A percentile compares a stretch with the other conserved stretches of the same genome.
Evolutionary conservation across 1,140 invertebrate species (phyloP).

Genomic region (Monochamus saltuarius): DNA sequence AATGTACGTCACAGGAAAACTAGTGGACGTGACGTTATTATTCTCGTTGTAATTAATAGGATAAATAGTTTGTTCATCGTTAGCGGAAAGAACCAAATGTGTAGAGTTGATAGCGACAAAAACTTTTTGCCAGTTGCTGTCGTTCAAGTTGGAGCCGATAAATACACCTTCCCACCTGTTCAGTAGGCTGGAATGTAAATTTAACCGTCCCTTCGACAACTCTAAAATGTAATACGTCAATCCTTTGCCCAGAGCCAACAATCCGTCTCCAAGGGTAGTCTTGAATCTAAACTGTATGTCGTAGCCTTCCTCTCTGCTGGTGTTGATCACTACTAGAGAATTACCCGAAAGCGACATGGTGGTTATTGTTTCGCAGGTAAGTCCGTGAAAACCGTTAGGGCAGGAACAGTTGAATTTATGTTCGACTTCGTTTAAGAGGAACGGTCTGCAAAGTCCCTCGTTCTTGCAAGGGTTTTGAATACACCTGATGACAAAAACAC

Average conservation of each 20-base stretch:
- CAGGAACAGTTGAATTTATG: constrained; percentile 86
- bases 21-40: constrained; percentile 75
- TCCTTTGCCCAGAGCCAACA: constrained; percentile 83
- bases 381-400: constrained; percentile 75
- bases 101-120: constrained; percentile 85
- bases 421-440: constrained; percentile 71
- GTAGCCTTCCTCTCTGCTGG: constrained; percentile 79
- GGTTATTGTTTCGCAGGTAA: constrained; percentile 77
- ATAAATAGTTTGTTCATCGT: constrained; percentile 86
- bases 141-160: constrained; percentile 78
- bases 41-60: constrained; percentile 66
- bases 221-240: constrained; percentile 80
- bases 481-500: constrained; percentile 63
- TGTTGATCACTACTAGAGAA: constrained; percentile 77
- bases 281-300: constrained; percentile 87
- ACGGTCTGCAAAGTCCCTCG: constrained; percentile 79
- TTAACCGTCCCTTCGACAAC: constrained; percentile 76
- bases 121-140: constrained; percentile 85
- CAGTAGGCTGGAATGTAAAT: constrained; percentile 80
- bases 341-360: constrained; percentile 82
- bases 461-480: constrained; percentile 73
- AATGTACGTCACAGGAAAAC: constrained; percentile 77
- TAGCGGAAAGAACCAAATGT: constrained; percentile 79
- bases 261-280: constrained; percentile 82
- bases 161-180: constrained; percentile 90